These are phyloP conservation scores for Phaethon lepturus DNA, from an alignment of 2,113 vertebrate genomes.

Conservation along the genomic window DNA sequence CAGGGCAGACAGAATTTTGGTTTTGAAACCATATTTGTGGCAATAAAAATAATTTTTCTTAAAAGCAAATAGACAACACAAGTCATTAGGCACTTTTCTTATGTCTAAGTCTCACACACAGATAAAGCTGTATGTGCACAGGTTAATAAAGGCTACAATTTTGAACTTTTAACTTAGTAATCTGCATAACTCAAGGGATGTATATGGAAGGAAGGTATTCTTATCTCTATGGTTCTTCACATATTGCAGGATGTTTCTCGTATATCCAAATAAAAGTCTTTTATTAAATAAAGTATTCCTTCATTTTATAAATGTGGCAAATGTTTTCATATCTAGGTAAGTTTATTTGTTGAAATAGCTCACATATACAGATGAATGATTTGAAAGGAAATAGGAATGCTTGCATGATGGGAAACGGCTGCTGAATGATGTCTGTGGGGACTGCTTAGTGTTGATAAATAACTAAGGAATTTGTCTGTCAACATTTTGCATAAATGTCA, in stretches of 20 bases:
- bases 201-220: neutral
- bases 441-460: constrained; percentile 55
- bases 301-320: neutral
- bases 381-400: constrained; percentile 30
- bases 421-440: constrained; percentile 47
- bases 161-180: neutral
- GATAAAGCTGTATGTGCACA: neutral
- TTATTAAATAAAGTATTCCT: neutral
- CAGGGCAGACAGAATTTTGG: neutral
- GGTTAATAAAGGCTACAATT: neutral
- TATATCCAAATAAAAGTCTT: neutral
- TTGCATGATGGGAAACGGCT: constrained; percentile 20
- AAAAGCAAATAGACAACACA: neutral
- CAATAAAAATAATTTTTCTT: neutral
- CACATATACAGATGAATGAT: constrained; percentile 23
- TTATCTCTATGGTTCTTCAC: neutral
- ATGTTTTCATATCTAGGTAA: constrained; percentile 2
- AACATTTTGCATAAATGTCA: constrained; percentile 44
- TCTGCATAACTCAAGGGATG: neutral
- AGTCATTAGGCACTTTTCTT: neutral
- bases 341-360: constrained; percentile 55
- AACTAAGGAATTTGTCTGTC: constrained; percentile 60
- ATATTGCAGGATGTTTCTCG: neutral
- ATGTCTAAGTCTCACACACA: neutral
- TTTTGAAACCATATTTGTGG: neutral